Base-by-base conservation (phyloP, 2,113 vertebrate genomes). In the Aphelocoma coerulescens region DNA sequence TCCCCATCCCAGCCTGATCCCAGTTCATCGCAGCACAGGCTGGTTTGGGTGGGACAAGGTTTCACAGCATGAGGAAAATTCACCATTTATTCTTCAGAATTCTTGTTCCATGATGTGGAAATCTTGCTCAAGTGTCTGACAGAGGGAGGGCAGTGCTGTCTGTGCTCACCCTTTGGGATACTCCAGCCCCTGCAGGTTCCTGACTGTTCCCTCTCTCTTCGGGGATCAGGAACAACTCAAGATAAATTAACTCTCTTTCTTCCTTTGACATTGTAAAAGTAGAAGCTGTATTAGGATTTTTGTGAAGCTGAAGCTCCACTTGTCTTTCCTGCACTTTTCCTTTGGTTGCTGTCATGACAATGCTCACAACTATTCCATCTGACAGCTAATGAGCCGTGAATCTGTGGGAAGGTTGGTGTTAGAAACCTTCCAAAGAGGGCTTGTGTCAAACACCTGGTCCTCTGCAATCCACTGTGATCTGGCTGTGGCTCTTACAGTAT, bases 1-100 rank as follows among this genome's bases (percentile, higher is more conserved):
- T 79, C 33, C 57, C 26, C 44, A 30, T 26, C 54, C 71, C 52
- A 37, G 3, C 23, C 19, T 5, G 3, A 16, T 49, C 44, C 6
- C 30, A 6, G 48, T 23, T 69, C 21, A 4, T 28, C 2, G 0
- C 59, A 69, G 46, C 32, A 6, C 2, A 1, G 0, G 7, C 39
- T 3, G 2, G 6, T 35, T n/a, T 19, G 84, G 35, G 37, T 75
- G 68, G 52, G 66, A 51, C 15, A 33, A 35, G 30, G 5, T 78
- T 58, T 54, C 65, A 12, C 51, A 74, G 43, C 32, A 14, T 0
- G 28, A 69, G 27, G 28, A n/a, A 33, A 74, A 74, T 44, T 62
- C 88, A 46, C 24, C 23, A 46, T 33, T 57, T 66, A 32, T 44
- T 10, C n/a, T 35, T 44, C 59, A 46, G 44, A 65, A 65, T 65